Evolutionary conservation across 2,888 invertebrate species (phyloP).

Genomic region (Ophonus ardosiacus): DNA sequence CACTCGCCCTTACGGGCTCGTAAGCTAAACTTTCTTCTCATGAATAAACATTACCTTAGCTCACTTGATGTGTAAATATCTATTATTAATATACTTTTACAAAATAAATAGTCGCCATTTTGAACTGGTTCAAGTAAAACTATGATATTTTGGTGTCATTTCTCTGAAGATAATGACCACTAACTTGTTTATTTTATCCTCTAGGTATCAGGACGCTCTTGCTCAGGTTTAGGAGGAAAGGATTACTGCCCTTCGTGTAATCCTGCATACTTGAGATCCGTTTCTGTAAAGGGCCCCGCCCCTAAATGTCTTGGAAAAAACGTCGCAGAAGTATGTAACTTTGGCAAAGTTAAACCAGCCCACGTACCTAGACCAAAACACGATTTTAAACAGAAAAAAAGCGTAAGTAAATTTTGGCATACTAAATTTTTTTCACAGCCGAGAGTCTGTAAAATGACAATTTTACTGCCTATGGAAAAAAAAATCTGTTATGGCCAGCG

Average conservation of each 20-base stretch:
- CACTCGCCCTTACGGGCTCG: no score
- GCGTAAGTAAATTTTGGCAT: constrained; percentile 4
- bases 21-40: no score
- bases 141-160: no score
- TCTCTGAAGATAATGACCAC: neutral
- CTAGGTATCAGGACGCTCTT: constrained; percentile 55
- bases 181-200: neutral
- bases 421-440: no score
- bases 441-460: no score
- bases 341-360: constrained; percentile 9
- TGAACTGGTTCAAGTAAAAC: no score
- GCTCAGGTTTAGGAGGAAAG: constrained; percentile 21
- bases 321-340: constrained; percentile 41
- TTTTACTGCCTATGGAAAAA: no score
- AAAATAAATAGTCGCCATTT: no score
- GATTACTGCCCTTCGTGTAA: constrained; percentile 39
- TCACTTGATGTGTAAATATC: no score
- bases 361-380: constrained; percentile 28
- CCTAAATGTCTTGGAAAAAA: neutral
- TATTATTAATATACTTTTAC: no score
- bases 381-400: constrained; percentile 10
- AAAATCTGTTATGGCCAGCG: no score
- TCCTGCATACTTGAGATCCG: neutral
- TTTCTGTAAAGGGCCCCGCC: neutral
- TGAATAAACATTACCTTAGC: no score